Conservation (phyloP, 2,113 vertebrate species). For the Saguinus imperator region DNA sequence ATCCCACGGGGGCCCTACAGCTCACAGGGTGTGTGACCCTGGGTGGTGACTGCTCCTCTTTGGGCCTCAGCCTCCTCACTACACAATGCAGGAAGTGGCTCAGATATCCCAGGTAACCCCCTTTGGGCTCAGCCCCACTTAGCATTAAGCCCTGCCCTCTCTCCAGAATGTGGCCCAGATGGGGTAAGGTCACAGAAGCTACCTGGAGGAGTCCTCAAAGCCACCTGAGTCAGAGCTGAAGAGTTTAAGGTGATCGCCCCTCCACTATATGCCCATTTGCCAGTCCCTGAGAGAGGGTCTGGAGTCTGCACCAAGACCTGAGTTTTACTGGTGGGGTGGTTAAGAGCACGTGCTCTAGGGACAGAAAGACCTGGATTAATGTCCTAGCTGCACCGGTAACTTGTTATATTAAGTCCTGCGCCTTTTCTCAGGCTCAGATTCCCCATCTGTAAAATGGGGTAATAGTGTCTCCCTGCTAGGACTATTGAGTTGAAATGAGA, state of each 20-base stretch:
- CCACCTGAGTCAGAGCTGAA: neutral
- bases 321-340: neutral
- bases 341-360: neutral
- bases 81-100: constrained; percentile 59
- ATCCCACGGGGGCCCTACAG: constrained; percentile 16
- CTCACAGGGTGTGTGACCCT: constrained; percentile 35
- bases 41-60: constrained; percentile 7
- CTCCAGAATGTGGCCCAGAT: constrained; percentile 20
- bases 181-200: neutral
- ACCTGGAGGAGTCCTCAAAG: neutral
- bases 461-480: neutral
- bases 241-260: neutral
- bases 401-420: neutral
- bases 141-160: neutral
- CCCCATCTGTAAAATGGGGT: constrained; percentile 65
- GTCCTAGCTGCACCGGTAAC: neutral
- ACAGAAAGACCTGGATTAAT: neutral
- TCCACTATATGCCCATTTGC: neutral
- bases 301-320: neutral
- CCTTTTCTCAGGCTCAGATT: neutral
- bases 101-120: constrained; percentile 38
- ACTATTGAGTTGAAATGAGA: neutral
- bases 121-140: constrained; percentile 13
- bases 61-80: constrained; percentile 11
- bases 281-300: neutral